Percentiles rank a stretch among this genome's conserved stretches.
Conservation (phyloP, 2,113 vertebrate genomes). For the Bungarus multicinctus region DNA sequence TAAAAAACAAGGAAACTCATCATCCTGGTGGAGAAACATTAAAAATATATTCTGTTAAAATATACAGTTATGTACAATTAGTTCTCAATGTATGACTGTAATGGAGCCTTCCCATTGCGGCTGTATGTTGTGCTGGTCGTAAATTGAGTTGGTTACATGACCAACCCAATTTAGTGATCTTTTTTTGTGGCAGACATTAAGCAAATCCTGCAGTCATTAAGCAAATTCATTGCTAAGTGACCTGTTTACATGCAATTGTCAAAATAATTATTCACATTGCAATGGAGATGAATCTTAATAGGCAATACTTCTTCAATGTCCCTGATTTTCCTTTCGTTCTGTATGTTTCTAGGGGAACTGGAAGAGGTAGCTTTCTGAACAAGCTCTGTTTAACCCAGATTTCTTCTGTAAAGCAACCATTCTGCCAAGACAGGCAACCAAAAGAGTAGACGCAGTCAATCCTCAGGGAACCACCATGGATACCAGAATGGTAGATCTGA, state of each 20-base stretch:
- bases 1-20: background rate
- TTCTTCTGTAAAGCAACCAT: background rate
- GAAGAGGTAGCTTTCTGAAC: background rate
- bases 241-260: background rate
- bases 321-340: background rate
- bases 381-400: background rate
- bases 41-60: background rate
- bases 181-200: background rate
- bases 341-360: background rate
- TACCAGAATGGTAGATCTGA: background rate
- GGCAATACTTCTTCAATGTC: background rate
- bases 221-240: background rate
- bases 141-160: background rate
- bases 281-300: background rate
- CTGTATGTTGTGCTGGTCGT: background rate
- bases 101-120: background rate
- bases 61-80: background rate
- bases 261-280: background rate
- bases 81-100: background rate
- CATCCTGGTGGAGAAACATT: too few relatives aligned
- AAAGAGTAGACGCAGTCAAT: background rate
- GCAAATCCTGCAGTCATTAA: background rate
- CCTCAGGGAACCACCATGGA: background rate
- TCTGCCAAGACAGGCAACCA: background rate
- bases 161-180: background rate